Conservation (phyloP, 2,888 invertebrate genomes). For the Synanthedon tipuliformis region DNA sequence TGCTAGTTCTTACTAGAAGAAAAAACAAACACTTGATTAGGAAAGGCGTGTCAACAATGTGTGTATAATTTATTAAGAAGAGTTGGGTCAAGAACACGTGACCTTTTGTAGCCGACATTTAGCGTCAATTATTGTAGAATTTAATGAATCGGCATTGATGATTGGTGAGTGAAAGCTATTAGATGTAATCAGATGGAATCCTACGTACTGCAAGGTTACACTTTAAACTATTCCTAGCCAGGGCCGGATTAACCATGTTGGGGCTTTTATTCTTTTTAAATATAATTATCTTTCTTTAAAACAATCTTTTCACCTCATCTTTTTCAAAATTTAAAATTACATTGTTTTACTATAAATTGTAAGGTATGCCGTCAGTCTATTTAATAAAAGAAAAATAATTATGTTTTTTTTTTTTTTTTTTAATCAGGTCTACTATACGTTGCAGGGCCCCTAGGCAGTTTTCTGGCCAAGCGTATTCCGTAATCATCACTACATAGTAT, state of each 20-base stretch:
- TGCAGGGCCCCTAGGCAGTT: too few relatives aligned
- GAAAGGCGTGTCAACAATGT: constrained; percentile 5
- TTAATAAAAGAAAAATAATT: too few relatives aligned
- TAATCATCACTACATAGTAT: too few relatives aligned
- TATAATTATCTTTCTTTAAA: too few relatives aligned
- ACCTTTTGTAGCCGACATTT: constrained; percentile 41
- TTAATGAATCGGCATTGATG: constrained; percentile 47
- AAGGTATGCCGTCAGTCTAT: too few relatives aligned
- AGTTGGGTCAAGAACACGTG: constrained; percentile 43
- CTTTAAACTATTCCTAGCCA: background rate
- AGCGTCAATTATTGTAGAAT: constrained; percentile 49
- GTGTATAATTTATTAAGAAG: constrained; percentile 18
- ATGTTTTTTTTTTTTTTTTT: too few relatives aligned
- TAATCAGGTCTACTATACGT: too few relatives aligned
- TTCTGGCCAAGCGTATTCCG: too few relatives aligned
- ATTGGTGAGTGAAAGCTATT: constrained; percentile 48
- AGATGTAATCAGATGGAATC: constrained; percentile 42
- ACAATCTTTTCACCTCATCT: too few relatives aligned
- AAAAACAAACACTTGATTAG: constrained; percentile 1
- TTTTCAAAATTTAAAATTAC: too few relatives aligned
- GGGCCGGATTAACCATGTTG: background rate
- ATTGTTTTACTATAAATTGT: too few relatives aligned
- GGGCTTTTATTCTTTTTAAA: too few relatives aligned
- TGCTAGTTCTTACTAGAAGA: constrained; percentile 2
- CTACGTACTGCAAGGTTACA: constrained; percentile 1